Conservation (phyloP, 2,797 vertebrate species). For the Cyclura pinguis region DNA sequence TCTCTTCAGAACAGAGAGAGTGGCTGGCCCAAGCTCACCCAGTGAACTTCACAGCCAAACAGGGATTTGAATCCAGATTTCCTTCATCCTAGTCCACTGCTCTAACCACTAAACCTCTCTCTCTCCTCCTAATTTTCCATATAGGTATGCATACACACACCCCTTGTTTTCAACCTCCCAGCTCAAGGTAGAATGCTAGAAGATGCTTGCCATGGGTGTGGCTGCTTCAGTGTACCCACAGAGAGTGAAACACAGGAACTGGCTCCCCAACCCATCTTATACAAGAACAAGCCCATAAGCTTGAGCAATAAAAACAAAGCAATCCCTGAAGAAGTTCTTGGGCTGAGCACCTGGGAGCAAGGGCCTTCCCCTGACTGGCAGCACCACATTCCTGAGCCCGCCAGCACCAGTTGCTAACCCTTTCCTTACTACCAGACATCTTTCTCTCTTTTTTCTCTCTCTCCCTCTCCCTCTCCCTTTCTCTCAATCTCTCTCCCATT, state of each 20-base stretch:
- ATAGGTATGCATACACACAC: not conserved
- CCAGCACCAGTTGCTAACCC: conserved; percentile 23
- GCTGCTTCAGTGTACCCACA: conserved; percentile 1
- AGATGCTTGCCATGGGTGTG: not conserved
- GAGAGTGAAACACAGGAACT: not conserved
- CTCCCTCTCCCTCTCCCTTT: not conserved
- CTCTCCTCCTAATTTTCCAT: not conserved
- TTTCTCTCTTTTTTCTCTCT: not conserved
- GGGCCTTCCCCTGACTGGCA: conserved; percentile 32
- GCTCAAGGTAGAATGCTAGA: not conserved
- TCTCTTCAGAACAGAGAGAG: too few relatives aligned
- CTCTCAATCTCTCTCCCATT: not conserved
- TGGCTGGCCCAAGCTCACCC: too few relatives aligned
- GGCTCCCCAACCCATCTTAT: conserved; percentile 15
- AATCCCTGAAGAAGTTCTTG: conserved; percentile 35
- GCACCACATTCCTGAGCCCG: conserved; percentile 36
- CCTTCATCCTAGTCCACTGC: too few relatives aligned
- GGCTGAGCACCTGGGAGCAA: conserved; percentile 30
- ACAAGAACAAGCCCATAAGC: conserved; percentile 31
- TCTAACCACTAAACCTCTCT: not conserved
- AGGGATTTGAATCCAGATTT: too few relatives aligned
- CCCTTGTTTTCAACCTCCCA: conserved; percentile 13
- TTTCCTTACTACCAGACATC: not conserved
- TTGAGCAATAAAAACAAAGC: conserved; percentile 44
- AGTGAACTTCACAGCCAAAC: too few relatives aligned